Evolutionary conservation across 1,140 invertebrate genomes (phyloP).

Genomic region (Mizuhopecten yessoensis): DNA sequence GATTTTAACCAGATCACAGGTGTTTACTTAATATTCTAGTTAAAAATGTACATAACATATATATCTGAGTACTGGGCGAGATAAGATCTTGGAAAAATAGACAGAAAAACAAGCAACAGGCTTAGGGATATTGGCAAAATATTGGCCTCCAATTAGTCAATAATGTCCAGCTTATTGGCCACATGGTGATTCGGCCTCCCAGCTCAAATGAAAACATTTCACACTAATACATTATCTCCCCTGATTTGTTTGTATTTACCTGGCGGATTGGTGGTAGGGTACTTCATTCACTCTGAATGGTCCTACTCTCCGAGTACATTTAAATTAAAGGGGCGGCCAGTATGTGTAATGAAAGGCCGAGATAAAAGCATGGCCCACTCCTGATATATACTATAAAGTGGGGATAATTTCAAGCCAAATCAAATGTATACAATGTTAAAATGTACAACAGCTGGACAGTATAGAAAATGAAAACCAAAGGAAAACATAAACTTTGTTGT

Average conservation of each 20-base stretch:
- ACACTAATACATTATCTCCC: not conserved
- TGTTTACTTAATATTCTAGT: no score
- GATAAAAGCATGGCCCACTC: not conserved
- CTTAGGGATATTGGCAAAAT: constrained; percentile 3
- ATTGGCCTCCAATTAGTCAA: not conserved
- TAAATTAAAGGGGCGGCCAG: constrained; percentile 23
- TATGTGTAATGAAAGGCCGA: constrained; percentile 25
- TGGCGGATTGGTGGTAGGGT: not conserved
- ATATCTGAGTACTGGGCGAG: no score
- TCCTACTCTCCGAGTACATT: not conserved
- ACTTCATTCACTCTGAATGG: not conserved
- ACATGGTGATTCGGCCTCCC: not conserved
- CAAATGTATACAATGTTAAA: not conserved
- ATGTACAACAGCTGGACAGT: not conserved
- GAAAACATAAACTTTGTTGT: not conserved
- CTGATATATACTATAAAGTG: not conserved
- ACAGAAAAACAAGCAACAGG: not conserved
- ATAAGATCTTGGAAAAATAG: not conserved
- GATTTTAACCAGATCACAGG: no score
- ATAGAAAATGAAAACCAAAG: not conserved
- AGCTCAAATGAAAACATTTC: constrained; percentile 29
- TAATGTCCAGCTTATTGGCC: not conserved
- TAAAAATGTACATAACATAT: no score
- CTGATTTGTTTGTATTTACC: constrained; percentile 39
- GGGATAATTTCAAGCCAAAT: constrained; percentile 1